These are phyloP conservation scores for Cricetomys ansorgei DNA, from an alignment of 2,113 vertebrate genomes.

Conservation along the genomic window DNA sequence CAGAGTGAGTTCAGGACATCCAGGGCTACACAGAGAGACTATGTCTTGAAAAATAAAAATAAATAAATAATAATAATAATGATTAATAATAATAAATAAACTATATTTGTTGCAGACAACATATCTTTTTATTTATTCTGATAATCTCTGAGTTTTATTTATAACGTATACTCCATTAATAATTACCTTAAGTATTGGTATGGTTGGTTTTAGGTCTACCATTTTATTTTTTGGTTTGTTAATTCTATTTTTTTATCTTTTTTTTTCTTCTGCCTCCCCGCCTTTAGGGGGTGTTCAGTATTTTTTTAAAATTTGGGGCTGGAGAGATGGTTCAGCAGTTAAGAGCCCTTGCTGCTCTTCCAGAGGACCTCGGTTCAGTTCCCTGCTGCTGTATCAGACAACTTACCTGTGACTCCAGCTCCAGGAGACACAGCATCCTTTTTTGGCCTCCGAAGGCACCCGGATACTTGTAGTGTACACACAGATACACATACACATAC, in stretches of 20 bases:
- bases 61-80: neutral
- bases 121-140: conserved; percentile 30
- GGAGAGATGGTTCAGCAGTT: neutral
- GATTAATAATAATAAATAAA: neutral
- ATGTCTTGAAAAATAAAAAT: neutral
- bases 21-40: neutral
- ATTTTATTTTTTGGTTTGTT: conserved; percentile 50
- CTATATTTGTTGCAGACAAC: neutral
- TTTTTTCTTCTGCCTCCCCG: conserved; percentile 9
- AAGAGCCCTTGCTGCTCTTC: neutral
- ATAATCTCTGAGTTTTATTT: conserved; percentile 40
- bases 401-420: neutral
- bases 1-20: neutral
- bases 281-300: neutral
- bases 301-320: neutral
- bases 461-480: neutral
- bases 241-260: neutral
- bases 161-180: neutral
- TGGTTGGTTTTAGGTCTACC: conserved; percentile 14
- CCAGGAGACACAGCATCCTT: neutral
- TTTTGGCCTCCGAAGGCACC: neutral
- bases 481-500: neutral
- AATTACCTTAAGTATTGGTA: conserved; percentile 41
- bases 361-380: neutral
- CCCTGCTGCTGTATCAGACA: neutral